phyloP scores from a whole-genome alignment of 2,113 vertebrate species.

The Epinephelus lanceolatus region DNA sequence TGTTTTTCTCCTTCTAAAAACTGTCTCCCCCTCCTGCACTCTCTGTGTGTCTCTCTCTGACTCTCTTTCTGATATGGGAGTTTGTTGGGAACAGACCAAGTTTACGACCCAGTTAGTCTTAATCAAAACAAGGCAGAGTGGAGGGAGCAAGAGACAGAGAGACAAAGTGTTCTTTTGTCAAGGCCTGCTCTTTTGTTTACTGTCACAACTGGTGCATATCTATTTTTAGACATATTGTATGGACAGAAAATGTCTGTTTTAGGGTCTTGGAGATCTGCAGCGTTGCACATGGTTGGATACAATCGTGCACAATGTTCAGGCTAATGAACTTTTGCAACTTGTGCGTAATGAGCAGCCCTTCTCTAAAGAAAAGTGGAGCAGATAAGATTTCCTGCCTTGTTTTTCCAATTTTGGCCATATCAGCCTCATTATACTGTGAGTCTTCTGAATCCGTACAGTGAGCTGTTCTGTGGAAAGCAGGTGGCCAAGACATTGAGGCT shows the following conservation, averaged over 20 bases:
- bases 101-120: slow-evolving; percentile 78
- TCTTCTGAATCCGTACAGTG: background rate
- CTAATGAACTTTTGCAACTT: slow-evolving; percentile 36
- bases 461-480: slow-evolving; percentile 34
- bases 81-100: slow-evolving; percentile 71
- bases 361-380: slow-evolving; percentile 13
- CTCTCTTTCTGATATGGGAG: slow-evolving; percentile 60
- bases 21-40: slow-evolving; percentile 25
- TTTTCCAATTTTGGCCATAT: slow-evolving; percentile 30
- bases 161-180: slow-evolving; percentile 64
- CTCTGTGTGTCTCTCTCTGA: background rate
- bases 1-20: slow-evolving; percentile 48
- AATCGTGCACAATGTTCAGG: slow-evolving; percentile 31
- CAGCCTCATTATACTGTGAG: slow-evolving; percentile 6
- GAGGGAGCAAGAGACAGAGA: slow-evolving; percentile 26
- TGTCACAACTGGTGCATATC: slow-evolving; percentile 43
- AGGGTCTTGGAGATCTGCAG: slow-evolving; percentile 30
- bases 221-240: slow-evolving; percentile 58
- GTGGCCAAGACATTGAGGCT: slow-evolving; percentile 20
- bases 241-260: slow-evolving; percentile 44
- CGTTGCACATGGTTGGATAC: slow-evolving; percentile 10
- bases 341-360: slow-evolving; percentile 31
- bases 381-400: slow-evolving; percentile 30
- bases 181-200: slow-evolving; percentile 59
- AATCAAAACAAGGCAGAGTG: slow-evolving; percentile 78